Percentiles rank a stretch among this genome's conserved stretches.
phyloP scores from a whole-genome alignment of 2,113 vertebrate genomes.

The Actenoides lindsayi region DNA sequence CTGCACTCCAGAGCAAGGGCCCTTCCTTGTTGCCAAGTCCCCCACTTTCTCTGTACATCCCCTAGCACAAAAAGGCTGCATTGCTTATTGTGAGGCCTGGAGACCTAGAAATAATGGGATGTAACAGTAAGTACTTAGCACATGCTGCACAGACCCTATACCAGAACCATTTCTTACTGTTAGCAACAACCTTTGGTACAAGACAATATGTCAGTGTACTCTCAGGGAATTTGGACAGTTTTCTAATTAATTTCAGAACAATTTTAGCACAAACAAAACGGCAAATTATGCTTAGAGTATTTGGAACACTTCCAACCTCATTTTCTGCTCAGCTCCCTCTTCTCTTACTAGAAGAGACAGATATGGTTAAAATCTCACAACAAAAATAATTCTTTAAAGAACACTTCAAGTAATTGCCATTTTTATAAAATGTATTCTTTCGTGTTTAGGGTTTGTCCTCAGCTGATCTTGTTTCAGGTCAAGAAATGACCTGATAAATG shows the following conservation, averaged over 20 bases:
- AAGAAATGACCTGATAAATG: neutral
- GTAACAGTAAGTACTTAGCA: neutral
- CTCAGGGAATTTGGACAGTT: conserved; percentile 29
- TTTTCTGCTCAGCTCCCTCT: neutral
- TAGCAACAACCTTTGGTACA: conserved; percentile 26
- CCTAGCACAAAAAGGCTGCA: neutral
- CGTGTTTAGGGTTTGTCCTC: neutral
- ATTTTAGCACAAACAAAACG: conserved; percentile 27
- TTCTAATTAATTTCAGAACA: conserved; percentile 60
- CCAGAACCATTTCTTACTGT: neutral
- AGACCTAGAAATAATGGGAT: neutral
- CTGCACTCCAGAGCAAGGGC: neutral
- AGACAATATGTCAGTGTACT: neutral
- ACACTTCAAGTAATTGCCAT: neutral
- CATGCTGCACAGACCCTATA: neutral
- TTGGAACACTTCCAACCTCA: conserved; percentile 49
- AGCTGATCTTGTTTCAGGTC: neutral
- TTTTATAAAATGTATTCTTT: neutral
- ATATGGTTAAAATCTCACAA: neutral
- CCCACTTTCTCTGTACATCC: neutral
- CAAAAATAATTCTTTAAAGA: neutral
- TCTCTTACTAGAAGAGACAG: neutral
- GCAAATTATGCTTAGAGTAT: conserved; percentile 35
- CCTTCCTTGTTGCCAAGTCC: neutral
- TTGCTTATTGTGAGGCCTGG: neutral